Evolutionary conservation across 1,140 invertebrate genomes (phyloP).

Genomic region (Scaptomyza montana): DNA sequence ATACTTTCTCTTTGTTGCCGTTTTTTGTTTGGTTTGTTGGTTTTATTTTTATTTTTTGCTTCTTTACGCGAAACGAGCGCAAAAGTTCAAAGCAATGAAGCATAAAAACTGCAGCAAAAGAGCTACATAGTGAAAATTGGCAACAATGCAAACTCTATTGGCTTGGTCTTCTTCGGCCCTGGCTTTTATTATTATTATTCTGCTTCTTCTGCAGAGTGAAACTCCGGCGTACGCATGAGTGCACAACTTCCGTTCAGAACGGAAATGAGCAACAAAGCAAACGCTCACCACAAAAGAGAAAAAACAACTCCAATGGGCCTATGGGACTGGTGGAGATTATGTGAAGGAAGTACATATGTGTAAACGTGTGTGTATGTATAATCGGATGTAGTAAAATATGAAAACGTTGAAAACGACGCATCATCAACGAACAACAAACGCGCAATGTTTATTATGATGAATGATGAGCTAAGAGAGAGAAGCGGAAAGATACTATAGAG

Average conservation of each 20-base stretch:
- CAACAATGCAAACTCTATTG: slow-evolving; percentile 47
- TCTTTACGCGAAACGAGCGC: slow-evolving; percentile 54
- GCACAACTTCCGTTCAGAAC: slow-evolving; percentile 76
- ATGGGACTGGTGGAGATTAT: slow-evolving; percentile 35
- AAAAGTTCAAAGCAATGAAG: slow-evolving; percentile 80
- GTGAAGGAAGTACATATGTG: slow-evolving; percentile 58
- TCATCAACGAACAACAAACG: slow-evolving; percentile 47
- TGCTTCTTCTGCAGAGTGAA: slow-evolving; percentile 57
- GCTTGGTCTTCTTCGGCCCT: slow-evolving; percentile 32
- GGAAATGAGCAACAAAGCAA: slow-evolving; percentile 74
- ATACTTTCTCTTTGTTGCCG: slow-evolving; percentile 77
- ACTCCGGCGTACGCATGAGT: slow-evolving; percentile 70
- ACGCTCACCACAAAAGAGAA: slow-evolving; percentile 3
- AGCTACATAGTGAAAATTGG: slow-evolving; percentile 53
- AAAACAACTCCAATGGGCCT: slow-evolving; percentile 34
- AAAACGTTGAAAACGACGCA: slow-evolving; percentile 42
- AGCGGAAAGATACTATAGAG: slow-evolving; percentile 13
- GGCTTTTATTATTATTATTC: slow-evolving; percentile 34
- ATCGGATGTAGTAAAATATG: slow-evolving; percentile 40
- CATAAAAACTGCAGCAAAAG: slow-evolving; percentile 53
- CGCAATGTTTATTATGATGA: slow-evolving; percentile 31
- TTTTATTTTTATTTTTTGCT: slow-evolving; percentile 13
- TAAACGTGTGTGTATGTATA: slow-evolving; percentile 25
- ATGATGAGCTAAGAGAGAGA: slow-evolving; percentile 35
- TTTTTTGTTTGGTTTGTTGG: slow-evolving; percentile 7